Base-by-base conservation (phyloP, 2,888 invertebrate genomes). In the Hypena proboscidalis region DNA sequence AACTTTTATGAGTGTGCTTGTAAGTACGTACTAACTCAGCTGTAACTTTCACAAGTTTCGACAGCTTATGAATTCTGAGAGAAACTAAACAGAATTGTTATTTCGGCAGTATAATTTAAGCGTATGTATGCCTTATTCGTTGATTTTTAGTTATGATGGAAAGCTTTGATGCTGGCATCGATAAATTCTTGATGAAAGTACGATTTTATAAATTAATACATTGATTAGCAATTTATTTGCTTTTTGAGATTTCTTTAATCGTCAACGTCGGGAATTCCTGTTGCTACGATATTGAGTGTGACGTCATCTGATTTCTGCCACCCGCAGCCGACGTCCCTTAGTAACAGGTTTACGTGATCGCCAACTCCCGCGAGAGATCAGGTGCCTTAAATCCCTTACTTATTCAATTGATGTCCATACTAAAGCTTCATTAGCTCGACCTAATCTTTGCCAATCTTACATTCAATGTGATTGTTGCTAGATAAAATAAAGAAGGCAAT, bases 21-120 rank as follows among this genome's bases (percentile, higher is more conserved):
- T 61, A 58, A 49, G 43, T 49, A 40, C 14, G 37, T 34, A 37
- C 43, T 47, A 58, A 59, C 41, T 59, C 39, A 8, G 36, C 27
- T 36, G 41, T 59, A 49, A 59, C 48, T 38, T 46, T 25, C 11
- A 40, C 26, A 44, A 52, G 44, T 48, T 45, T 30, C 11, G 9
- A 30, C 32, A 35, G n/a, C 42, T 44, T 37, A 47, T n/a, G 35
- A 10, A 40, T 40, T 38, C 37, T 33, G 30, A 3, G 30, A 14
- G 30, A 26, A 42, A 42, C 41, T 39, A 42, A 34, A 35, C 25
- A 20, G 19, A 37, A 40, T 47, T 30, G 22, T 41, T 22, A 30
- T 38, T 39, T 15, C 10, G 25, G 29, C 5, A 31, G 6, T 23
- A 26, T 43, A 37, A 32, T 53, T 21, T 27, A 4, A 20, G 31